These are phyloP conservation scores for Automeris io DNA, from an alignment of 2,888 invertebrate species.

Conservation along the genomic window DNA sequence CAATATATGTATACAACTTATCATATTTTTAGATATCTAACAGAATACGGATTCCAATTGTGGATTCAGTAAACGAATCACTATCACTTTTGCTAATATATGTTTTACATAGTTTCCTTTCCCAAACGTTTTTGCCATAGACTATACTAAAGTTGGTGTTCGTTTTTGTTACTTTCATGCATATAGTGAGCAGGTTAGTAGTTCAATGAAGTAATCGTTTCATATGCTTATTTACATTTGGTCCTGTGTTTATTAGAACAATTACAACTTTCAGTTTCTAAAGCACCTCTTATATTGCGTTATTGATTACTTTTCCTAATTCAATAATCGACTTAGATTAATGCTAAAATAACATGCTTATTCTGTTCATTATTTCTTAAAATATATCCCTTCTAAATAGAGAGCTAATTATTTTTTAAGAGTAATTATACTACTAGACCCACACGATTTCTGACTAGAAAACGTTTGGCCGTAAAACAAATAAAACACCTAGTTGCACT, in stretches of 20 bases:
- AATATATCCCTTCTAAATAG: too few relatives aligned
- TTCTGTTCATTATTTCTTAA: too few relatives aligned
- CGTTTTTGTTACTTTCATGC: background rate
- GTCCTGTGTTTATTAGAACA: background rate
- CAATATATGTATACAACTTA: conserved; percentile 16
- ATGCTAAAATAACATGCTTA: too few relatives aligned
- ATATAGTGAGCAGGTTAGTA: background rate
- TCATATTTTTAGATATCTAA: conserved; percentile 18
- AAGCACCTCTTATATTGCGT: too few relatives aligned
- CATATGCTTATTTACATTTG: background rate
- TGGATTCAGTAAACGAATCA: conserved; percentile 7
- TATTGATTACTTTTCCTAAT: background rate
- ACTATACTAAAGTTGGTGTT: background rate
- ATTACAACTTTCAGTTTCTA: background rate
- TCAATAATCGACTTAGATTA: background rate
- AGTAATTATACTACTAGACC: too few relatives aligned
- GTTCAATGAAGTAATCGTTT: background rate
- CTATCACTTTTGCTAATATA: conserved; percentile 31
- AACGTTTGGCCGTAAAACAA: too few relatives aligned
- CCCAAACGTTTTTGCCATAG: background rate
- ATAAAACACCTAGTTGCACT: too few relatives aligned
- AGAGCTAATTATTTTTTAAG: too few relatives aligned
- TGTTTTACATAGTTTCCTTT: conserved; percentile 9
- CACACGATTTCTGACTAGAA: too few relatives aligned
- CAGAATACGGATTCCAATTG: conserved; percentile 24